A percentile compares a stretch with the other conserved stretches of the same genome.
phyloP scores from a whole-genome alignment of 2,113 vertebrate species.

The Pseudorhombus dupliciocellatus region DNA sequence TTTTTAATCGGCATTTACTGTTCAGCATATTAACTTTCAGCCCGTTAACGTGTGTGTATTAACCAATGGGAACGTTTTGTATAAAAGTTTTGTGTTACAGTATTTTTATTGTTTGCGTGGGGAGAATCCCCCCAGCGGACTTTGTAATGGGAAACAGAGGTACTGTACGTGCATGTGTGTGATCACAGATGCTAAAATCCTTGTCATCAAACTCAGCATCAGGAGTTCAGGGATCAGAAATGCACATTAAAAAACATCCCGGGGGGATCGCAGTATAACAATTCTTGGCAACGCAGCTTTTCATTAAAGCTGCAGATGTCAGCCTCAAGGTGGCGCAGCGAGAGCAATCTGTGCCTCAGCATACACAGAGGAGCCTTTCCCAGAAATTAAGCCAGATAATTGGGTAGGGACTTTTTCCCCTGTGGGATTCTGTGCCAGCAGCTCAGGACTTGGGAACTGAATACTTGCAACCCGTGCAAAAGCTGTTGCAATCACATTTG shows the following conservation, averaged over 20 bases:
- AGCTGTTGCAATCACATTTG: not conserved
- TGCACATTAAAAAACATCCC: not conserved
- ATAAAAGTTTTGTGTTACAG: conserved; percentile 6
- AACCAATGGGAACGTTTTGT: conserved; percentile 29
- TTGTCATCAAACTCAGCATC: conserved; percentile 5
- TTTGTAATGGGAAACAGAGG: conserved; percentile 30
- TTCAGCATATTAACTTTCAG: conserved; percentile 11
- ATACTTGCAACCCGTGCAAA: not conserved
- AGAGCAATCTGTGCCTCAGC: not conserved
- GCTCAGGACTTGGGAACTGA: no score
- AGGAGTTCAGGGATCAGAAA: not conserved
- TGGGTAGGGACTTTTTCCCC: not conserved
- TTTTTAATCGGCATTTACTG: conserved; percentile 3
- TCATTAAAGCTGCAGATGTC: not conserved
- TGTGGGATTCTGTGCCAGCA: not conserved
- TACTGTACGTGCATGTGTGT: not conserved
- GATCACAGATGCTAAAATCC: conserved; percentile 1
- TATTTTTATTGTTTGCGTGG: conserved; percentile 28
- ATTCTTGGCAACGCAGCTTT: not conserved
- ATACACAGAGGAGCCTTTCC: not conserved
- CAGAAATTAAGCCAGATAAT: no score
- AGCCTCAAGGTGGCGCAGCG: not conserved
- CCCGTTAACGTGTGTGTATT: conserved; percentile 32
- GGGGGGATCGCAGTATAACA: not conserved
- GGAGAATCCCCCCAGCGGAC: conserved; percentile 23